A percentile compares a stretch with the other conserved stretches of the same genome.
Evolutionary conservation across 1,140 invertebrate species (phyloP).

Genomic region (Aleiodes sp.): DNA sequence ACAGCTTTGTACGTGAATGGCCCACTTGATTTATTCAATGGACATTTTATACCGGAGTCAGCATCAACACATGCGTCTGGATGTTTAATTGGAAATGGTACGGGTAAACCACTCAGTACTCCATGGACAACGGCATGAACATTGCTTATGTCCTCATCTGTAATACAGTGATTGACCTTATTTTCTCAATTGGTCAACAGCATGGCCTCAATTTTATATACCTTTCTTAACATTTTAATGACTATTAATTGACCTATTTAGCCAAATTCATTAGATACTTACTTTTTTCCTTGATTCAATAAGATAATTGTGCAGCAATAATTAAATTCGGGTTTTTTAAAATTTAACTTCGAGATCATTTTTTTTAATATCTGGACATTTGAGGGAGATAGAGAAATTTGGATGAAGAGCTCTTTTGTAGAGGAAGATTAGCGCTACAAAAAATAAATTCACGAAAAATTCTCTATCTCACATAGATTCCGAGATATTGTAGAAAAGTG

Average conservation of each 20-base stretch:
- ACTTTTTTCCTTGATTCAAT: background rate
- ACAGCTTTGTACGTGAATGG: background rate
- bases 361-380: no score
- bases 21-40: background rate
- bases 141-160: background rate
- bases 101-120: background rate
- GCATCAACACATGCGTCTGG: background rate
- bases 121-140: background rate
- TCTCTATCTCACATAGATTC: no score
- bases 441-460: no score
- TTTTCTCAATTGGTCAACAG: background rate
- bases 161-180: background rate
- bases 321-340: no score
- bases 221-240: background rate
- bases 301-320: no score
- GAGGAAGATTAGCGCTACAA: no score
- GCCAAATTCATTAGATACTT: background rate
- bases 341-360: no score
- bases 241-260: background rate
- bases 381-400: no score
- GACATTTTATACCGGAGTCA: background rate
- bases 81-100: background rate
- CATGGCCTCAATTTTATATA: background rate
- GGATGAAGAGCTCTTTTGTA: no score
- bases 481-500: no score